Evolutionary conservation across 2,113 vertebrate species (phyloP).

Genomic region (Hydrolagus affinis): DNA sequence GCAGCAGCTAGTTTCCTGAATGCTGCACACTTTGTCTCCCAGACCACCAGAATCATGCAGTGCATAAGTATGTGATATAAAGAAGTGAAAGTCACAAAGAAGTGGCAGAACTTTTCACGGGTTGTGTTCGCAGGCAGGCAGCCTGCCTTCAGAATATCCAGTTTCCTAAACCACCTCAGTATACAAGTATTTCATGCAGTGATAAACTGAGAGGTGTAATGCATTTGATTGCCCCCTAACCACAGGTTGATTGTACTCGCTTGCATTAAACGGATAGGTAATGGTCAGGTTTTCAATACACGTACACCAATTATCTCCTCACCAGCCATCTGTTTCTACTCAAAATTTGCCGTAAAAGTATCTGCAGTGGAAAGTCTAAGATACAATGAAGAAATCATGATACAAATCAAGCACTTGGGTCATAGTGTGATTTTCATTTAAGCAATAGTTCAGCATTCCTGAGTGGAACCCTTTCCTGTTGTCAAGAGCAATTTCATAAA

Average conservation of each 20-base stretch:
- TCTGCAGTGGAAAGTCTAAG: not conserved
- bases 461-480: not conserved
- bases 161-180: not conserved
- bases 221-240: not conserved
- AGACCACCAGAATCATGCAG: not conserved
- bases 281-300: no score
- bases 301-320: not conserved
- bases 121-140: no score
- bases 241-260: not conserved
- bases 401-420: not conserved
- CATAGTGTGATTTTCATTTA: not conserved
- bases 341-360: not conserved
- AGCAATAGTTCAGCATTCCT: not conserved
- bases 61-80: not conserved
- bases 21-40: not conserved
- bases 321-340: not conserved
- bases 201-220: not conserved
- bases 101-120: not conserved
- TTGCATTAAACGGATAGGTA: no score
- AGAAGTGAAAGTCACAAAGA: not conserved
- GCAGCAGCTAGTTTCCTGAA: not conserved
- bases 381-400: not conserved
- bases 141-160: not conserved
- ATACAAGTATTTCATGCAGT: not conserved
- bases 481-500: constrained; percentile 3